Evolutionary conservation across 2,888 invertebrate species (phyloP).

Genomic region (Tanaodytes sp.): DNA sequence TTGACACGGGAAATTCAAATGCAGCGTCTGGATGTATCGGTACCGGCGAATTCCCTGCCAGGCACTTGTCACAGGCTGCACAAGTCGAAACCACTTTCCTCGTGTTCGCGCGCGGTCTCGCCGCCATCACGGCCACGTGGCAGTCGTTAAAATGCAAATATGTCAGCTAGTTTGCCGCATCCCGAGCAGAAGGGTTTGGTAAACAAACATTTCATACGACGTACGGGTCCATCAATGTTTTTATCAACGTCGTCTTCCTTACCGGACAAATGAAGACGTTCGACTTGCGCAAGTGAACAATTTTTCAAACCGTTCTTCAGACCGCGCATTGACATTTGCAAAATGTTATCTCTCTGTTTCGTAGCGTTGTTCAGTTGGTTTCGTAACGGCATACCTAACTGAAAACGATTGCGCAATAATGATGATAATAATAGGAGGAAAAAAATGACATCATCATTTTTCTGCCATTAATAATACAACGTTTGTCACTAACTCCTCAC

Average conservation of each 20-base stretch:
- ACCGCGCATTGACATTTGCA: slow-evolving; percentile 7
- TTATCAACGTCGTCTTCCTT: slow-evolving; percentile 21
- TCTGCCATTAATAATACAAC: too few species aligned
- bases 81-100: slow-evolving; percentile 58
- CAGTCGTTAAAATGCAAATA: slow-evolving; percentile 53
- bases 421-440: slow-evolving; percentile 3
- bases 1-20: slow-evolving; percentile 37
- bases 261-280: slow-evolving; percentile 28
- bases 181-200: slow-evolving; percentile 29
- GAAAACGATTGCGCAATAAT: too few species aligned
- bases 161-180: slow-evolving; percentile 20
- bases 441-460: too few species aligned
- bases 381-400: too few species aligned
- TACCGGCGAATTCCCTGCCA: slow-evolving; percentile 41
- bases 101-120: slow-evolving; percentile 37
- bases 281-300: slow-evolving; percentile 19
- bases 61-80: slow-evolving; percentile 52
- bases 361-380: not conserved
- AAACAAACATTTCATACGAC: slow-evolving; percentile 38
- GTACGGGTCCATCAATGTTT: slow-evolving; percentile 21
- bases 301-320: not conserved
- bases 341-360: slow-evolving; percentile 29
- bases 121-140: slow-evolving; percentile 46
- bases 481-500: too few species aligned
- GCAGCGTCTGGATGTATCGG: slow-evolving; percentile 33